Evolutionary conservation across 1,140 invertebrate species (phyloP), one percentile per base, ranked within the genome.

Genomic region (Hylaeus anthracinus): DNA sequence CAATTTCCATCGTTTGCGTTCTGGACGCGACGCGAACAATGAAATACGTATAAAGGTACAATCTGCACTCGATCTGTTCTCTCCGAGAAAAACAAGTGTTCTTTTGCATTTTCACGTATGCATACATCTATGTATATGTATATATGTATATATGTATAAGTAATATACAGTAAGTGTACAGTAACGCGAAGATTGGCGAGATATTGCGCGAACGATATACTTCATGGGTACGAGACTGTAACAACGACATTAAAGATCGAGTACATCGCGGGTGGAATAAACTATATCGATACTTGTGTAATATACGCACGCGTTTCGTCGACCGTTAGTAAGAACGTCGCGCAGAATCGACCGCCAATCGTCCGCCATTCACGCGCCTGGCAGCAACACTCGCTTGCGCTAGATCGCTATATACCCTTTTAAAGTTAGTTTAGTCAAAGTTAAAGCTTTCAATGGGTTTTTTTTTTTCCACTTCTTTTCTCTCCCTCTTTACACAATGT

Each of bases 91-190:
- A 82, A 71, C 83, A 60, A 86, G 67, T 56, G 41, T 86, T 55
- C 63, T 51, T 72, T 56, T 48, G 58, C 71, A 55, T 84, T 75
- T 79, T 81, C 82, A 53, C 79, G 39, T 82, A 83, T 72, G 73
- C 81, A 64, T 85, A 83, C 79, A 86, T 90, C 77, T 90, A 89
- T 89, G 81, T 88, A 88, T 87, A 76, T 83, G 86, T 88, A 85
- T 79, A 79, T 74, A 60, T 77, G 64, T 79, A 77, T 88, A 82
- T 86, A 89, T 84, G 82, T 86, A 89, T 90, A 90, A 88, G 79
- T 92, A 91, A 89, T 91, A 89, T 92, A 92, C 91, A 92, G 72
- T 90, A 88, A 92, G 88, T 90, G 91, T 90, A 92, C 89, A 91
- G 69, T 86, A 83, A 85, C 76, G 72, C 75, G 77, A 82, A 82